These are phyloP conservation scores for honey bee (Apis mellifera) DNA, from an alignment of 1,140 invertebrate genomes.

Conservation along the genomic window Amel_HAv3.1 CM009937.2:13363001-13363500, in stretches of 20 bases:
- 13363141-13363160: slow-evolving; percentile 53
- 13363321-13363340: too few relatives aligned
- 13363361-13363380: too few relatives aligned
- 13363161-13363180: slow-evolving; percentile 65
- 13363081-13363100: slow-evolving; percentile 41
- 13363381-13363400: too few relatives aligned
- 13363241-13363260: slow-evolving; percentile 41
- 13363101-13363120: slow-evolving; percentile 45
- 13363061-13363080: slow-evolving; percentile 22
- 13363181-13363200: slow-evolving; percentile 74
- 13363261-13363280: slow-evolving; percentile 49
- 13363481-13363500: too few relatives aligned
- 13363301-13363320: too few relatives aligned
- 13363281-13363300: slow-evolving; percentile 14
- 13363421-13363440: too few relatives aligned
- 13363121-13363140: slow-evolving; percentile 45
- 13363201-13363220: slow-evolving; percentile 69
- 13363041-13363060: slow-evolving; percentile 25
- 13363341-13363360: too few relatives aligned
- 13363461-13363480: too few relatives aligned
- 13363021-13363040: too few relatives aligned
- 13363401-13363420: too few relatives aligned
- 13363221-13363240: slow-evolving; percentile 62
- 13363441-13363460: too few relatives aligned
- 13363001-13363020: too few relatives aligned